A percentile compares a stretch with the other conserved stretches of the same genome.
Conservation (phyloP, 1,140 invertebrate genomes). For the Adelges cooleyi region DNA sequence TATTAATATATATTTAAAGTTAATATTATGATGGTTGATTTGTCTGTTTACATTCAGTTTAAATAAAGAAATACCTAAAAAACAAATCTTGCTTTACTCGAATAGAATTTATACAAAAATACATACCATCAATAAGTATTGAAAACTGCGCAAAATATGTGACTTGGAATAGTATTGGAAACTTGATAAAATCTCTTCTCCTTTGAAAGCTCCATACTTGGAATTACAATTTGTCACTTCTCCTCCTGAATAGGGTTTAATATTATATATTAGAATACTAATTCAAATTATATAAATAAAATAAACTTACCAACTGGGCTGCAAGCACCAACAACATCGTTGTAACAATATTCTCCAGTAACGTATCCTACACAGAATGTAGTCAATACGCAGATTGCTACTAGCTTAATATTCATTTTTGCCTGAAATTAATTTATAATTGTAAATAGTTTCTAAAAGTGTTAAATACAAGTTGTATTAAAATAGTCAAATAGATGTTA, state of each 20-base stretch:
- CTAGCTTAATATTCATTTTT: background rate
- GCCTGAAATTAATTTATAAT: too few species aligned
- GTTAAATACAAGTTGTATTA: too few species aligned
- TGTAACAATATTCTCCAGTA: slow-evolving; percentile 47
- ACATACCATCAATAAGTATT: slow-evolving; percentile 53
- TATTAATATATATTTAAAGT: too few species aligned
- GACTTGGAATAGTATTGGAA: slow-evolving; percentile 50
- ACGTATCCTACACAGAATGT: background rate
- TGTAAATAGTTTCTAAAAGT: too few species aligned
- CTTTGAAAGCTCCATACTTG: slow-evolving; percentile 49
- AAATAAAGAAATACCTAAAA: too few species aligned
- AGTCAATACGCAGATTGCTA: background rate
- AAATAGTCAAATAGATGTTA: too few species aligned
- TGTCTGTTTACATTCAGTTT: too few species aligned
- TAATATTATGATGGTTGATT: too few species aligned
- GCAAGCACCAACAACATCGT: slow-evolving; percentile 47
- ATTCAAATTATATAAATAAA: slow-evolving; percentile 29
- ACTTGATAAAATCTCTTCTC: slow-evolving; percentile 37
- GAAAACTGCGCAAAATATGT: slow-evolving; percentile 55
- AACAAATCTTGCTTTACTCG: too few species aligned
- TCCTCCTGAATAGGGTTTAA: slow-evolving; percentile 35
- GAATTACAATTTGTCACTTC: slow-evolving; percentile 49
- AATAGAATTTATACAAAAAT: too few species aligned
- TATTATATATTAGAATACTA: too few species aligned
- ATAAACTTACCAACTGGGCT: slow-evolving; percentile 38